Evolutionary conservation across 2,888 invertebrate species (phyloP).

Genomic region (Apodemia zela): DNA sequence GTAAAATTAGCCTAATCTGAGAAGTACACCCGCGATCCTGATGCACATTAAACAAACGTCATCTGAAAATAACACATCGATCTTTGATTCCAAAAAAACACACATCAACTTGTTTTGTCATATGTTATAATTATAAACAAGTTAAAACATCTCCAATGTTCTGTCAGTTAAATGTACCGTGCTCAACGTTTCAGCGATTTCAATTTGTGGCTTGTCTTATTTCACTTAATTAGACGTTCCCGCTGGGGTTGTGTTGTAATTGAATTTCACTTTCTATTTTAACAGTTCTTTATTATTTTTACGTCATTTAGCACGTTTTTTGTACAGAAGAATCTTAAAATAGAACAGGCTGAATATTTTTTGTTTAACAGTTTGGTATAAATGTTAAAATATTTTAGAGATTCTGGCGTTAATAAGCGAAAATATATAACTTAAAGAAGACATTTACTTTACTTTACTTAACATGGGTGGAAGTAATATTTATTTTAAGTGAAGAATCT

Average conservation of each 20-base stretch:
- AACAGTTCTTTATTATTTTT: slow-evolving; percentile 14
- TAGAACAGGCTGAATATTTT: too few species aligned
- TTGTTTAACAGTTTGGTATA: too few species aligned
- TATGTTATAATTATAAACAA: slow-evolving; percentile 12
- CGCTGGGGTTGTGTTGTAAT: slow-evolving; percentile 33
- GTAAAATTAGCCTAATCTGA: too few species aligned
- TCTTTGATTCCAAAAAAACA: neutral
- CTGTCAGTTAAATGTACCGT: slow-evolving; percentile 9
- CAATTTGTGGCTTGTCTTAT: slow-evolving; percentile 46
- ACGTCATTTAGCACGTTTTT: slow-evolving; percentile 1
- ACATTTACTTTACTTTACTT: too few species aligned
- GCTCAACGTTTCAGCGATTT: slow-evolving; percentile 44
- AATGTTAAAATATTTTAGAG: too few species aligned
- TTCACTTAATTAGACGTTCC: slow-evolving; percentile 38
- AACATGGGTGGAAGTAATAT: too few species aligned
- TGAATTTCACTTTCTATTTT: slow-evolving; percentile 13
- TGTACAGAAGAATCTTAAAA: too few species aligned
- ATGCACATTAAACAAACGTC: too few species aligned
- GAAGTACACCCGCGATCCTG: too few species aligned
- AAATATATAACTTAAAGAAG: too few species aligned
- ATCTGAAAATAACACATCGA: neutral
- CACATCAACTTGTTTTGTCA: slow-evolving; percentile 2
- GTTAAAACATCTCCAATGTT: slow-evolving; percentile 5
- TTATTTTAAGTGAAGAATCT: too few species aligned
- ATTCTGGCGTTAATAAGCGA: too few species aligned